Evolutionary conservation across 2,888 invertebrate genomes (phyloP), one percentile per base, ranked within the genome.

Genomic region (Diarsia dahlii): DNA sequence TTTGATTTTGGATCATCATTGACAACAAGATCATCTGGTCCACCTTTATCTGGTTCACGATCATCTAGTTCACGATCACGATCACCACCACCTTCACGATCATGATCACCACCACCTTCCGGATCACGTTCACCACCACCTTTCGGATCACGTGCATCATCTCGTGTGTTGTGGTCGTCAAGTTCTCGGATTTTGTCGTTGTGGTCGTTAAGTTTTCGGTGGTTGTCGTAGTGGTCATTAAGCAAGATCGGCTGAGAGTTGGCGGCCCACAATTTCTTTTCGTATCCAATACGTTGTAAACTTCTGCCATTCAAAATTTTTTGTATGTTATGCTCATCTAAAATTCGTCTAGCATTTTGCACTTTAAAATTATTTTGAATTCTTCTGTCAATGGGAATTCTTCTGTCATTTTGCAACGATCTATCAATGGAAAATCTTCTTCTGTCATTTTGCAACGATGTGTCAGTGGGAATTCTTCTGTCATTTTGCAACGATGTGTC

Each of bases 331-430:
- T 39, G 46, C 46, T 34, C n/a, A 13, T 46, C 34, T 13, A 15
- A 46, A 46, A 18, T 15, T 65, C 10, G 64, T 13, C 2, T 64
- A 48, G 5, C n/a, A 12, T 46, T 73, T 78, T 48, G 60, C n/a
- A n/a, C 52, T 63, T 54, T 48, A n/a, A 52, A 52, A 62, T 54
- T 9, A 54, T 45, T 54, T 48, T 48, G 72, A 20, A 13, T 48
- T 63, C n/a, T 48, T 48, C 3, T 39, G 13, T 45, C 34, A 18
- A 1, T 65, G 5, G n/a, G 28, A 4, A 48, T 12, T 48, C 1
- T n/a, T 63, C 20, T 48, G n/a, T 2, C 13, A 52, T 77, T 78
- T 77, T 52, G 68, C 18, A 48, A n/a, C 13, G 8, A 13, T 46
- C 3, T 18, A 3, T 46, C 45, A 9, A 13, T 13, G 15, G 9